phyloP scores from a whole-genome alignment of 2,113 vertebrate species.

The Phylloscopus trochilus region DNA sequence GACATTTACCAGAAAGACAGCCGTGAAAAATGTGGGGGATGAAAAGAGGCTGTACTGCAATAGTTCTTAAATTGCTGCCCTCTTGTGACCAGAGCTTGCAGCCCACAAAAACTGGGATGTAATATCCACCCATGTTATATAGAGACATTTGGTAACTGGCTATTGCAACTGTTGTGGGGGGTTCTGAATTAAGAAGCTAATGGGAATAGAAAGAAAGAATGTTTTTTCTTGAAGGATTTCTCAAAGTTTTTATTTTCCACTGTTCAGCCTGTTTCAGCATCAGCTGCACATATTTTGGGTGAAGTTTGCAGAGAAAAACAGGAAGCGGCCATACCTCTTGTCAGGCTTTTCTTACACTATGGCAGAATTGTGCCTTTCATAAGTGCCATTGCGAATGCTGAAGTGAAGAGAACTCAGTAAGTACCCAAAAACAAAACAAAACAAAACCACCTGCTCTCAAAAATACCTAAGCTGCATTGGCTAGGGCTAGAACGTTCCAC shows the following conservation, averaged over 20 bases:
- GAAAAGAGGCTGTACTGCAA: neutral
- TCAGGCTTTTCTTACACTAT: slow-evolving; percentile 92
- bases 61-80: slow-evolving; percentile 46
- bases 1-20: neutral
- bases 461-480: neutral
- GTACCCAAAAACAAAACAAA: slow-evolving; percentile 27
- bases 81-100: neutral
- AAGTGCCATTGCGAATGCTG: slow-evolving; percentile 91
- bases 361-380: slow-evolving; percentile 96
- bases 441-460: neutral
- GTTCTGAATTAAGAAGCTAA: neutral
- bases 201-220: neutral
- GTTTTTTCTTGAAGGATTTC: neutral
- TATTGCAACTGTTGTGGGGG: neutral
- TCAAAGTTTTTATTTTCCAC: neutral
- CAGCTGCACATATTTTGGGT: slow-evolving; percentile 89
- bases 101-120: neutral
- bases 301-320: slow-evolving; percentile 98
- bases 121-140: neutral
- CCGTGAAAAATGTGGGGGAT: neutral
- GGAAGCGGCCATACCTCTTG: slow-evolving; percentile 93
- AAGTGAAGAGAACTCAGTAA: slow-evolving; percentile 97
- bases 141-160: neutral
- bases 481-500: neutral
- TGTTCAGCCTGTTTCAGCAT: slow-evolving; percentile 90